Conservation (phyloP, 2,888 invertebrate genomes). For the Subacronicta megacephala region DNA sequence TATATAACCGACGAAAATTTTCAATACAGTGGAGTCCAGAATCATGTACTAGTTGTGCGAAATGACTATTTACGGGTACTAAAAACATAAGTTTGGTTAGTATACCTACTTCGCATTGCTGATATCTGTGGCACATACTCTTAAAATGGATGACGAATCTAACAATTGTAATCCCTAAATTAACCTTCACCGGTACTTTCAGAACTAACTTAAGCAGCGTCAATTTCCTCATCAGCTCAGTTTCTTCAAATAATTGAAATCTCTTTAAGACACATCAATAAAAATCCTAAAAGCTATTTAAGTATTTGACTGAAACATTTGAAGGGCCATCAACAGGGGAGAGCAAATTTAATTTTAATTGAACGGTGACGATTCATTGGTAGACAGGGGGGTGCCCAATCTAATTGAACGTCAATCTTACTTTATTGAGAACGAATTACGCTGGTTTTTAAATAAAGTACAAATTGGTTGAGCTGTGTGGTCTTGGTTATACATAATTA, state of each 20-base stretch:
- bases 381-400: slow-evolving; percentile 71
- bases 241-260: background rate
- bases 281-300: slow-evolving; percentile 41
- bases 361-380: slow-evolving; percentile 77
- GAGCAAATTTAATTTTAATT: slow-evolving; percentile 83
- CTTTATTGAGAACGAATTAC: slow-evolving; percentile 47
- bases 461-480: slow-evolving; percentile 15
- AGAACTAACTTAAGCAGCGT: no score
- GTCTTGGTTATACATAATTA: no score
- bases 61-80: no score
- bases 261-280: slow-evolving; percentile 10
- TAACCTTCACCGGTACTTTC: no score
- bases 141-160: no score
- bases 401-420: slow-evolving; percentile 69
- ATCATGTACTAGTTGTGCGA: no score
- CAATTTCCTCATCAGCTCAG: no score
- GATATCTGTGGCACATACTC: background rate
- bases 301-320: slow-evolving; percentile 53
- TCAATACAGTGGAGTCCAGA: no score
- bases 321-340: slow-evolving; percentile 67
- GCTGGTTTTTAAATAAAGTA: slow-evolving; percentile 45
- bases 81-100: background rate
- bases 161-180: no score
- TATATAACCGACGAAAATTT: no score
- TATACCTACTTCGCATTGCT: background rate